A percentile compares a stretch with the other conserved stretches of the same genome.
Conservation (phyloP, 2,888 invertebrate species). For the Busseola fusca region DNA sequence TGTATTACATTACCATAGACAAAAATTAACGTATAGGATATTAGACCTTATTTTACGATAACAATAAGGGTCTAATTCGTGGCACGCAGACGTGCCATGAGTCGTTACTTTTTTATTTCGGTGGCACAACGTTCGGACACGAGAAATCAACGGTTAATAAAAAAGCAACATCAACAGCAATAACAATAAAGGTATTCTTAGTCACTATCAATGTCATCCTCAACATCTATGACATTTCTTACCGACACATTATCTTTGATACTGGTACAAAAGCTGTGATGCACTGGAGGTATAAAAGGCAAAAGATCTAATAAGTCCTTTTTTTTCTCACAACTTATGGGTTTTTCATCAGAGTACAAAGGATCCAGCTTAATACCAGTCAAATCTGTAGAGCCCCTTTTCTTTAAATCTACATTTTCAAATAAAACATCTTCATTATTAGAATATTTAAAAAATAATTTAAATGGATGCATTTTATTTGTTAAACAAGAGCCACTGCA, state of each 20-base stretch:
- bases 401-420: conserved; percentile 43
- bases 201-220: conserved; percentile 22
- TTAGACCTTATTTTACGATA: too few species aligned
- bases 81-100: too few species aligned
- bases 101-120: too few species aligned
- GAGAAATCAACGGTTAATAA: too few species aligned
- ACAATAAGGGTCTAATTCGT: too few species aligned
- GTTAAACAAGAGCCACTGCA: conserved; percentile 39
- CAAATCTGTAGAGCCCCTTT: conserved; percentile 39
- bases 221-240: conserved; percentile 44
- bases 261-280: conserved; percentile 27
- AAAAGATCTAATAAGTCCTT: too few species aligned
- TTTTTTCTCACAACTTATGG: too few species aligned
- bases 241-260: conserved; percentile 44
- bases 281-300: too few species aligned
- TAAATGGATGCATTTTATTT: conserved; percentile 29
- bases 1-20: too few species aligned
- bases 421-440: conserved; percentile 44
- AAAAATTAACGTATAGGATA: too few species aligned
- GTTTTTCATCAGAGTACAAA: too few species aligned
- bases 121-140: too few species aligned
- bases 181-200: conserved; percentile 12
- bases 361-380: conserved; percentile 37
- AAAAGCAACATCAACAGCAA: conserved; percentile 12
- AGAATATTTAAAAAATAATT: conserved; percentile 47